Evolutionary conservation across 1,140 invertebrate species (phyloP).

Genomic region (Pseudobourletiella spinata): DNA sequence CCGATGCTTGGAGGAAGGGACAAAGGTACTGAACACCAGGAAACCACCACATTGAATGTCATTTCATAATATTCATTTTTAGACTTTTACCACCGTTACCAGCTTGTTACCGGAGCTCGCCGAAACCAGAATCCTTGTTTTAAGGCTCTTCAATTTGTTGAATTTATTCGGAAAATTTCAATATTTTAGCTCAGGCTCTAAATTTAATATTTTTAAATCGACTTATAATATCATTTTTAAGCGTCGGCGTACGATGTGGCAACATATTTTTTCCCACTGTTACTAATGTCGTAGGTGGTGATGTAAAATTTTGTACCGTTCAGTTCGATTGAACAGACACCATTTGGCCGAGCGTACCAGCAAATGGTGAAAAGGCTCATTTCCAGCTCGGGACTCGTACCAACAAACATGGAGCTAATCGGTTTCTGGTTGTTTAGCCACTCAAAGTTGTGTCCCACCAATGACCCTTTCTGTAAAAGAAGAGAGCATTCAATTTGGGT

Average conservation of each 20-base stretch:
- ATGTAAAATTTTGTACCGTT: constrained; percentile 45
- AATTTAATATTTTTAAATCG: no score
- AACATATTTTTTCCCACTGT: constrained; percentile 14
- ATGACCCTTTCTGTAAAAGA: constrained; percentile 55
- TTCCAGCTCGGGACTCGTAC: constrained; percentile 86
- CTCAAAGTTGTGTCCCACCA: constrained; percentile 63
- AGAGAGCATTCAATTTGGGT: not conserved
- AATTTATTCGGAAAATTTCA: no score
- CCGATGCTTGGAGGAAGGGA: no score
- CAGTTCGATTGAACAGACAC: constrained; percentile 61
- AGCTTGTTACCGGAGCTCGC: no score
- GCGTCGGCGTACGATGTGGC: constrained; percentile 14
- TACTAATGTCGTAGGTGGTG: constrained; percentile 17
- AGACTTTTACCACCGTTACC: no score
- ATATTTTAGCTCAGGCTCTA: no score
- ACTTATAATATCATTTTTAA: no score
- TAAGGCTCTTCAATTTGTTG: no score
- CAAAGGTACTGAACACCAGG: no score
- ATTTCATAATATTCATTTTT: no score
- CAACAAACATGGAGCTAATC: constrained; percentile 71
- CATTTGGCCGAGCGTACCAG: constrained; percentile 59
- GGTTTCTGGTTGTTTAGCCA: constrained; percentile 66
- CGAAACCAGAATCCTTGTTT: no score
- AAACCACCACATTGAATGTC: no score
- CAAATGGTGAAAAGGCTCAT: constrained; percentile 82